A percentile compares a stretch with the other conserved stretches of the same genome.
Conservation (phyloP, 2,113 vertebrate genomes). For the Indri indri region DNA sequence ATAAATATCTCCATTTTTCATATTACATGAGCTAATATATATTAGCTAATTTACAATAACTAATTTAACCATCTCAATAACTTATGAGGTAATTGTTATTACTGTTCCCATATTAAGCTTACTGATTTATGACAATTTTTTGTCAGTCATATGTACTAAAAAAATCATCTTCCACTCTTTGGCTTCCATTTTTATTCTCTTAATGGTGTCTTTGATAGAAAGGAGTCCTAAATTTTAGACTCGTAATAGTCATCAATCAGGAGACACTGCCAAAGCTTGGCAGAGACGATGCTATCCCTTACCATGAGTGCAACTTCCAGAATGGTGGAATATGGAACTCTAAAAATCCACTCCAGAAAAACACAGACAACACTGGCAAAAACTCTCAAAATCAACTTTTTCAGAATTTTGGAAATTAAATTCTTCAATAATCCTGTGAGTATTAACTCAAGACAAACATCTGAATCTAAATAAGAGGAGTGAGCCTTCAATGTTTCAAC, state of each 20-base stretch:
- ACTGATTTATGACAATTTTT: background rate
- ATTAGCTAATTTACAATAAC: background rate
- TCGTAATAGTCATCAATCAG: background rate
- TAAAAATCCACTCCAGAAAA: background rate
- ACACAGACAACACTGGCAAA: background rate
- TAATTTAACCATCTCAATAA: background rate
- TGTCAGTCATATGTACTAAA: background rate
- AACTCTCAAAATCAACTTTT: background rate
- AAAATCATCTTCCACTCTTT: background rate
- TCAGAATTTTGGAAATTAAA: background rate
- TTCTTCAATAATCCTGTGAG: background rate
- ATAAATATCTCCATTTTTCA: too few species aligned
- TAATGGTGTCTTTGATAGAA: background rate
- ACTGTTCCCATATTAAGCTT: background rate
- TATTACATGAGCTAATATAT: too few species aligned
- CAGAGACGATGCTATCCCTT: background rate
- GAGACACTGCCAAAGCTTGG: background rate
- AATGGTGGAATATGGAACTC: background rate
- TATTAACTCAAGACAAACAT: background rate
- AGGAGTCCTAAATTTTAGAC: background rate
- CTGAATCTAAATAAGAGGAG: background rate
- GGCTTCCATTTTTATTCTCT: background rate
- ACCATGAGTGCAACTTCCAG: background rate
- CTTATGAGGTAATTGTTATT: background rate
- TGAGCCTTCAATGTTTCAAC: background rate